Evolutionary conservation across 2,888 invertebrate genomes (phyloP), one percentile per base, ranked within the genome.

Genomic region (Timema cristinae): DNA sequence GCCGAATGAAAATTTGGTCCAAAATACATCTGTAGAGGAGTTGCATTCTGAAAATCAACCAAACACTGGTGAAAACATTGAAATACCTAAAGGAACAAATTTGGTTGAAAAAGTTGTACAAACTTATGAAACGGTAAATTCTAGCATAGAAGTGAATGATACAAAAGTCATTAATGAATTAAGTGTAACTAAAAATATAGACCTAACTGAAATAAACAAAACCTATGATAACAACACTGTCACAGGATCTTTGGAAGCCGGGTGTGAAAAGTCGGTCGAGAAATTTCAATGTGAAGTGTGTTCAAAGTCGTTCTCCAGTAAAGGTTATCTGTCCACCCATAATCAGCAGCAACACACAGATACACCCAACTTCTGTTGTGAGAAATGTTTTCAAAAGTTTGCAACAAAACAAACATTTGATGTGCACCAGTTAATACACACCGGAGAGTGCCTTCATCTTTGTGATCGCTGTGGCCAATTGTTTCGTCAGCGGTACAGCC

Each of bases 321-420:
- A 76, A 68, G 74, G 72, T 50, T 72, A 73, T 66, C 75, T 78
- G 68, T 73, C 76, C 50, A 73, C 75, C 11, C 79, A 79, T 68
- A 67, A 70, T n/a, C 70, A 75, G 61, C 75, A 75, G 61, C 75
- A 76, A 7, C 76, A 77, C 67, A 74, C 74, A 15, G 74, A 77
- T 68, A 72, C 74, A 32, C 73, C 73, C 63, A 73, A 69, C 68
- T 77, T 75, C 59, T 74, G 68, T 67, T 80, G 80, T 76, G 78
- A 77, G 61, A 76, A 76, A 59, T 80, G 80, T 75, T 75, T 75
- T 67, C 75, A 75, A 71, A 75, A 74, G 11, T 80, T 79, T 71
- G 67, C 74, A 7, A 72, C 76, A 49, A 76, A 76, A 73, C 59
- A 73, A 11, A 73, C 70, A 63, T 73, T 76, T 32, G 72, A 73